These are phyloP conservation scores for Heliconius hermathena DNA, from an alignment of 1,140 invertebrate species.

Conservation along the genomic window DNA sequence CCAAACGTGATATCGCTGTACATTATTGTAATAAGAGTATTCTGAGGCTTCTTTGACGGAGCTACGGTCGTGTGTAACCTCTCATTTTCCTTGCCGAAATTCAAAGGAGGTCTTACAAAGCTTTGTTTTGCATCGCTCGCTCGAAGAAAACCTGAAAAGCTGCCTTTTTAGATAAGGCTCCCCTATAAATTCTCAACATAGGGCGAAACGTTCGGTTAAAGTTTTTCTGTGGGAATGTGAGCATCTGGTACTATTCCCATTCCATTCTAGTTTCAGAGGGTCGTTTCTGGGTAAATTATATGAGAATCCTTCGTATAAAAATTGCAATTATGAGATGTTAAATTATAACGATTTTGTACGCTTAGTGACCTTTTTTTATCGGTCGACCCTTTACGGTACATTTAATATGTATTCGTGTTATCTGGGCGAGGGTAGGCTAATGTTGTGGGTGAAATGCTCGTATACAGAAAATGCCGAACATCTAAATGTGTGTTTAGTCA, in stretches of 20 bases:
- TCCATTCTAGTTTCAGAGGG: slow-evolving; percentile 44
- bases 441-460: slow-evolving; percentile 18
- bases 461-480: slow-evolving; percentile 16
- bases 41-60: slow-evolving; percentile 68
- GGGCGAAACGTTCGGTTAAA: slow-evolving; percentile 65
- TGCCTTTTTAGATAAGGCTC: slow-evolving; percentile 78
- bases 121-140: slow-evolving; percentile 77
- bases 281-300: slow-evolving; percentile 48
- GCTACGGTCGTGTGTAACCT: slow-evolving; percentile 66
- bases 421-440: slow-evolving; percentile 26
- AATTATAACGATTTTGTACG: slow-evolving; percentile 32
- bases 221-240: slow-evolving; percentile 72
- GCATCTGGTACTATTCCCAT: slow-evolving; percentile 62
- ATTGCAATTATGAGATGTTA: slow-evolving; percentile 32
- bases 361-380: slow-evolving; percentile 31
- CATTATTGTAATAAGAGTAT: slow-evolving; percentile 77
- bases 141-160: slow-evolving; percentile 70
- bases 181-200: slow-evolving; percentile 73
- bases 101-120: slow-evolving; percentile 77
- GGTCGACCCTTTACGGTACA: slow-evolving; percentile 28
- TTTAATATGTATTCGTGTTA: slow-evolving; percentile 33
- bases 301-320: slow-evolving; percentile 34
- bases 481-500: slow-evolving; percentile 20
- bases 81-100: slow-evolving; percentile 77
- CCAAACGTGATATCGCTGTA: slow-evolving; percentile 45